Base-by-base conservation (phyloP, 2,888 invertebrate genomes). In the Melipona bicolor region DNA sequence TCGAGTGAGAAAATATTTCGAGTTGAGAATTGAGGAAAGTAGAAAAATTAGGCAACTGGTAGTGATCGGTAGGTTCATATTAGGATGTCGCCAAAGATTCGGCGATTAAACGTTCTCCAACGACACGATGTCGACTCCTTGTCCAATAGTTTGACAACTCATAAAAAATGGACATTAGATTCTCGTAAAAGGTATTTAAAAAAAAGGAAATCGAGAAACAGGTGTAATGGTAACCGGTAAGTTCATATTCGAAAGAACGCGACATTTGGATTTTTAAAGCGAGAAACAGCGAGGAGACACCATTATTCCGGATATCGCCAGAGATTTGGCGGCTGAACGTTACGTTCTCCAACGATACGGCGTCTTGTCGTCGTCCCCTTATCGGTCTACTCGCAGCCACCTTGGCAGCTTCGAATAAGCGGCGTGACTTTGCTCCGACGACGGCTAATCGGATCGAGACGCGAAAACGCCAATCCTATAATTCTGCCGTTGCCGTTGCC, bases 361-460 rank as follows among this genome's bases (percentile, higher is more conserved):
- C 71, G 74, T 73, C 80, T 79, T 83, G 79, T 76, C 81, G 81
- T 68, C 85, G 77, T 27, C 61, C 62, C n/a, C 81, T 90, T 89
- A 90, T 90, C 89, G 80, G 76, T 43, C 81, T 71, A 79, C 71
- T 84, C 77, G 81, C 86, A 88, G 86, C 83, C 79, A 83, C 79
- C 88, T 83, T 85, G 77, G 59, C 75, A 54, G 73, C 74, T 72
- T 84, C 81, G 84, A 86, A 68, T 81, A 69, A 83, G 76, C 82
- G 71, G 82, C 83, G 79, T 77, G 83, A 87, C 79, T 88, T 86
- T 83, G 86, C 85, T 78, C 81, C 79, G 77, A 32, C 82, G 79
- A 73, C 82, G 79, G 73, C 84, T 88, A 90, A 90, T 90, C 87
- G 85, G 87, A 89, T 90, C 86, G 84, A 79, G 83, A 82, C 72